Percentiles rank a stretch among this genome's conserved stretches.
Conservation (phyloP, 2,113 vertebrate species). For the Psophia crepitans region DNA sequence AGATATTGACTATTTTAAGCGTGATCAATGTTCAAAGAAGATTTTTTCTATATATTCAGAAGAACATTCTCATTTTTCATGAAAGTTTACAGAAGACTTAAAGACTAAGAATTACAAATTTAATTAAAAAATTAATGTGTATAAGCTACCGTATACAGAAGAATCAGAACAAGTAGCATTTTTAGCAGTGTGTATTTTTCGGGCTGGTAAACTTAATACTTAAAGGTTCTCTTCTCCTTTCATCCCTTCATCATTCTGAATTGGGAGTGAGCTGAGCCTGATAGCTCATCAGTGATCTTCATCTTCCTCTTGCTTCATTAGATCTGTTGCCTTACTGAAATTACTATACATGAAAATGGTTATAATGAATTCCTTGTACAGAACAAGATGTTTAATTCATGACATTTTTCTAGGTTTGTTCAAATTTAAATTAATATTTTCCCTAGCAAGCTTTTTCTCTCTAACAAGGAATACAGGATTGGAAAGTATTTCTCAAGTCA, state of each 20-base stretch:
- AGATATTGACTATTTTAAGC: neutral
- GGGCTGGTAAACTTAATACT: neutral
- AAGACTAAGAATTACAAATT: neutral
- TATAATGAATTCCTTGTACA: neutral
- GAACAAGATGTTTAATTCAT: neutral
- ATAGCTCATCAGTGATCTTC: neutral
- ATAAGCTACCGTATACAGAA: neutral
- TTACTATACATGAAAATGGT: neutral
- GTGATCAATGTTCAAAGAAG: neutral
- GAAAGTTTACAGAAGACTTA: neutral
- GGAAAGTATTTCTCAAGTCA: neutral
- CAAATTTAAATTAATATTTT: neutral
- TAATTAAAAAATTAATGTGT: neutral
- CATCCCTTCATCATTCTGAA: neutral
- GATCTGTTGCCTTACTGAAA: neutral
- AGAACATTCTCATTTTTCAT: neutral
- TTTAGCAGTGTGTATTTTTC: neutral
- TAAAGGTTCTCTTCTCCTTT: neutral
- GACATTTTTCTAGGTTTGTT: neutral
- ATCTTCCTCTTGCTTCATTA: neutral
- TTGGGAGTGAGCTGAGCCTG: neutral
- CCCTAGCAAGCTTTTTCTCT: neutral
- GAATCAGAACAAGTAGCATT: neutral
- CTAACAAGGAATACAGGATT: neutral
- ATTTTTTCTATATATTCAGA: neutral